Evolutionary conservation across 2,888 invertebrate genomes (phyloP), one percentile per base, ranked within the genome.

Genomic region (Aleiodes leptofemur): DNA sequence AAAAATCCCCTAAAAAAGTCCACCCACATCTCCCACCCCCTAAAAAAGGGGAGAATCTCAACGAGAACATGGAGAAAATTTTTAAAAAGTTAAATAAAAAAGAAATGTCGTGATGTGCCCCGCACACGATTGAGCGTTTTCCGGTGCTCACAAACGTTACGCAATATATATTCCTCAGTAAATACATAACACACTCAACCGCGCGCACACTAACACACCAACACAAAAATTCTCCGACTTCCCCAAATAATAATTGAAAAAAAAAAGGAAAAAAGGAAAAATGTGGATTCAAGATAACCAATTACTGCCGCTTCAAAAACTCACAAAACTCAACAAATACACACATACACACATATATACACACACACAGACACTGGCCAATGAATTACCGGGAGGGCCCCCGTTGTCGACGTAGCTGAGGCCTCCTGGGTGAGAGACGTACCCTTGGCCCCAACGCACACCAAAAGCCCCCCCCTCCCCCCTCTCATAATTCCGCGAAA

Each of bases 111-210:
- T 34, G 48, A 64, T 43, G 43, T 75, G 71, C 68, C 75, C 68
- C 75, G 69, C 76, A 76, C 77, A 79, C 76, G 70, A 72, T 55
- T 72, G 72, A 81, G 82, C 77, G 84, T 83, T 84, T 83, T 82
- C 82, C 83, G 83, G 83, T 79, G 81, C 81, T 81, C 80, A 82
- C 72, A 76, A 78, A 78, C 80, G 85, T 88, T 88, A 88, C 87
- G 87, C 87, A 88, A 88, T 87, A 83, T 87, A 83, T 86, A 86
- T 79, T 75, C 73, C 73, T 71, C 84, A 64, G 85, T 86, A 88
- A 88, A 87, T 86, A 86, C 86, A 85, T 85, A 87, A 82, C 76
- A 79, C 78, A 82, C 81, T 79, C 75, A 72, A 69, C 69, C 51
- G 68, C 68, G 68, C 31, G 23, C 50, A 68, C 68, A 68, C 23